Percentiles rank a stretch among this genome's conserved stretches.
Conservation (phyloP, 2,113 vertebrate genomes). For the Crotalus horridus region DNA sequence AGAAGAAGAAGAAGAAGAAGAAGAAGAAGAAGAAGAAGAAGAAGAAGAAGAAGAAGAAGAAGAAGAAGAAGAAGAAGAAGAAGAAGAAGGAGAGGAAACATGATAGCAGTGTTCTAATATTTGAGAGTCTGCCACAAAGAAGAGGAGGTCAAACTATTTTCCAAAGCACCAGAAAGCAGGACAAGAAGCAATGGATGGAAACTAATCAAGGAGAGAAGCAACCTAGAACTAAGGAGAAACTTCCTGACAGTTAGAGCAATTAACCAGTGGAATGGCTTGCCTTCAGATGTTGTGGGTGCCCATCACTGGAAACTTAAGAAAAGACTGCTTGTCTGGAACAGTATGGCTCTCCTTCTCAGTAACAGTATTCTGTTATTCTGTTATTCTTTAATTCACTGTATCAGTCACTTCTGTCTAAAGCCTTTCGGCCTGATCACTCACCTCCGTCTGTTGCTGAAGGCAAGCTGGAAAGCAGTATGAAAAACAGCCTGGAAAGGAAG, state of each 20-base stretch:
- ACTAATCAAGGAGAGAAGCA: neutral
- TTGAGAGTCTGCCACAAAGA: neutral
- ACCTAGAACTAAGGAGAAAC: too few relatives aligned
- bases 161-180: neutral
- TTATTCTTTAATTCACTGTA: neutral
- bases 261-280: too few relatives aligned
- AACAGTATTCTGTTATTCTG: neutral
- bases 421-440: neutral
- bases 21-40: too few relatives aligned
- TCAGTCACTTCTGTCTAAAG: neutral
- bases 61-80: too few relatives aligned
- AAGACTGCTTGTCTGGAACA: neutral
- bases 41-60: too few relatives aligned
- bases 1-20: too few relatives aligned
- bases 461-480: neutral
- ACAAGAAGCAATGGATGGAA: accelerated
- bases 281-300: too few relatives aligned
- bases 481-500: neutral
- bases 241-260: too few relatives aligned
- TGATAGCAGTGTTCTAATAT: too few relatives aligned
- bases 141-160: neutral
- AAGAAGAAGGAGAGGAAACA: too few relatives aligned
- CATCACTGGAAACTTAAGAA: too few relatives aligned
- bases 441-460: accelerated
- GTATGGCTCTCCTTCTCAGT: neutral